Base-by-base conservation (phyloP, 2,797 vertebrate species). In the Scleropages formosus region DNA sequence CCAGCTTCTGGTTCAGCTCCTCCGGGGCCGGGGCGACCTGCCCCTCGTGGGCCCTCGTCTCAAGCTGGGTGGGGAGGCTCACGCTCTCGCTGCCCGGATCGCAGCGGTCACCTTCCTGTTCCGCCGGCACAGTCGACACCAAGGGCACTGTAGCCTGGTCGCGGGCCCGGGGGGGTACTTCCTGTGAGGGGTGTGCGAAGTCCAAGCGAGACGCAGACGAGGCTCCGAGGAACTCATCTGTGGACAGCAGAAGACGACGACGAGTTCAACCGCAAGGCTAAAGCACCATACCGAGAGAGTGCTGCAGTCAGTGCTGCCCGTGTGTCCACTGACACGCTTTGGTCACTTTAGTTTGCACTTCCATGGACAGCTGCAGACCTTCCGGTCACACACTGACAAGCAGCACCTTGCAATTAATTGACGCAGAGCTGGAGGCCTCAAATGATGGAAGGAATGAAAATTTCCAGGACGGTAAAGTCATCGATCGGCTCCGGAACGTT, bases 51-150 rank as follows among this genome's bases (percentile, higher is more conserved):
- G 78, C 88, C 79, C 51, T 88, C 78, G 90, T 91, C 73, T 94
- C 92, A 64, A 98, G 85, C 91, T 97, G 95, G 31, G 96, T 98
- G 9, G 95, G 93, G 0, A 95, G 90, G 80, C 95, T 98, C 84
- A 94, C 0, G 39, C 95, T 98, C 84, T 97, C 96, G 9, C 95
- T 98, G 92, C 95, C 92, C 0, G 85, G 90, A 24, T n/a, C 18
- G 80, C 89, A 82, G 72, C 64, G 0, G 22, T 85, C 84, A 73
- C 86, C 87, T 73, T 84, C 0, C 88, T 86, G 0, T 89, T 75
- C 58, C 75, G 81, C 10, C 75, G 78, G 78, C 82, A 81, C 87
- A 83, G 8, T 47, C 80, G 27, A 87, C 85, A 72, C 85, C 87
- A 72, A 82, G 77, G 64, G 81, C 0, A 74, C 8, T 26, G 71